These are phyloP conservation scores for Coelopa pilipes DNA, from an alignment of 2,888 invertebrate species.

Conservation along the genomic window DNA sequence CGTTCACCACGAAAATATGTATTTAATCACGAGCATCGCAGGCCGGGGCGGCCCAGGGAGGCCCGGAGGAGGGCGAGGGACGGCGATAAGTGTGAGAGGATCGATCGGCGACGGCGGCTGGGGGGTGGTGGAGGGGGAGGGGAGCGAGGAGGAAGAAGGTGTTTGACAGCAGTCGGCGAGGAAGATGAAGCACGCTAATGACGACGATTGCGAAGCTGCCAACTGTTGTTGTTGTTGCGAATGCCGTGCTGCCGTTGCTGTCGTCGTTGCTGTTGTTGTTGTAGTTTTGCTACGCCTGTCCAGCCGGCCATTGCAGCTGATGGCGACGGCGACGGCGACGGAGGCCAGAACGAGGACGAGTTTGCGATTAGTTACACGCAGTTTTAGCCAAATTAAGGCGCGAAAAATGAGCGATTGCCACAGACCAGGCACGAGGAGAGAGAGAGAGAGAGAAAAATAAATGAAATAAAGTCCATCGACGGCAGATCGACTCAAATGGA, in stretches of 20 bases:
- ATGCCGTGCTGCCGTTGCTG: background rate
- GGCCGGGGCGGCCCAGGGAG: background rate
- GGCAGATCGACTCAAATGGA: background rate
- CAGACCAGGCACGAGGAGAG: background rate
- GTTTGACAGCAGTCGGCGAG: too few relatives aligned
- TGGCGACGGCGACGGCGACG: too few relatives aligned
- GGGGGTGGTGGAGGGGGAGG: too few relatives aligned
- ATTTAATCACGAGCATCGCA: constrained; percentile 32
- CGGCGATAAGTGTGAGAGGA: background rate
- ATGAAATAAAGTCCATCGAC: background rate
- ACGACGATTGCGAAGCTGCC: constrained; percentile 15
- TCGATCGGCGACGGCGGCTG: too few relatives aligned
- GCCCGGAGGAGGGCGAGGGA: background rate
- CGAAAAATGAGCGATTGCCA: constrained; percentile 19
- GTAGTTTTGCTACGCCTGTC: too few relatives aligned
- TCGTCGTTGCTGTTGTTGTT: background rate
- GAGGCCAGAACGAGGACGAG: constrained; percentile 17
- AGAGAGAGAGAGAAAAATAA: background rate
- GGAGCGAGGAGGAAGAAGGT: too few relatives aligned
- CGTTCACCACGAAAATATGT: constrained; percentile 2
- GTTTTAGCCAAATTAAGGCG: constrained; percentile 29
- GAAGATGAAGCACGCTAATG: constrained; percentile 25
- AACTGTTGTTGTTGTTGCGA: too few relatives aligned
- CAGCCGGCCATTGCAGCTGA: background rate
- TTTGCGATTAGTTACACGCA: constrained; percentile 30